Base-by-base conservation (phyloP, 2,797 vertebrate genomes). In the Rhodeus uyekii region DNA sequence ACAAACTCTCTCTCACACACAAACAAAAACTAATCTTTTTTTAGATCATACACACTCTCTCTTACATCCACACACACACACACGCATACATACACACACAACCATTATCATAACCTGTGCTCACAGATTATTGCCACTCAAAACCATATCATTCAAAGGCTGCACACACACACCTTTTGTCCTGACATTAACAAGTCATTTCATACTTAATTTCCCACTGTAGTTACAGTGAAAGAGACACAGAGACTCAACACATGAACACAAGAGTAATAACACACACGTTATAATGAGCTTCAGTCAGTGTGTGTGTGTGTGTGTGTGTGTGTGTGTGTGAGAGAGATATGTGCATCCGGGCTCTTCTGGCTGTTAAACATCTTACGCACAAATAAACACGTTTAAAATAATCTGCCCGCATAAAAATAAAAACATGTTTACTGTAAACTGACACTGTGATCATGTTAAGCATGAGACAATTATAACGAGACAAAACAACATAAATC, bases 101-200 rank as follows among this genome's bases (percentile, higher is more conserved):
- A 42, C 14, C 24, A 55, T 50, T 18, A 77, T 34, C 4, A 48
- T 53, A 34, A 67, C 63, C 42, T 22, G 34, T 7, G 8, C 77
- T 8, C 29, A 78, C 9, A 53, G 14, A 5, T 24, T 48, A 63
- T 46, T 34, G 46, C n/a, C 55, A 38, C 32, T 24, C 32, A 18
- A 58, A 75, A 76, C 74, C 55, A 76, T 44, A 76, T 61, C 36
- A 58, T 29, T 58, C 50, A 58, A 22, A 69, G 36, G 12, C 24
- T 19, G 60, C 12, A 63, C 14, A 55, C 27, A 78, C 76, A 42
- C 76, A 32, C 63, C 61, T 24, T 65, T 7, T 38, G 14, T 48
- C 42, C 19, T 36, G 24, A 19, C 4, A 78, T 55, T 78, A 68
- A 78, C n/a, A 22, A 55, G 46, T 27, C 18, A 55, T 78, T 68